Conservation (phyloP, 2,113 vertebrate genomes). For the Mus spicilegus region DNA sequence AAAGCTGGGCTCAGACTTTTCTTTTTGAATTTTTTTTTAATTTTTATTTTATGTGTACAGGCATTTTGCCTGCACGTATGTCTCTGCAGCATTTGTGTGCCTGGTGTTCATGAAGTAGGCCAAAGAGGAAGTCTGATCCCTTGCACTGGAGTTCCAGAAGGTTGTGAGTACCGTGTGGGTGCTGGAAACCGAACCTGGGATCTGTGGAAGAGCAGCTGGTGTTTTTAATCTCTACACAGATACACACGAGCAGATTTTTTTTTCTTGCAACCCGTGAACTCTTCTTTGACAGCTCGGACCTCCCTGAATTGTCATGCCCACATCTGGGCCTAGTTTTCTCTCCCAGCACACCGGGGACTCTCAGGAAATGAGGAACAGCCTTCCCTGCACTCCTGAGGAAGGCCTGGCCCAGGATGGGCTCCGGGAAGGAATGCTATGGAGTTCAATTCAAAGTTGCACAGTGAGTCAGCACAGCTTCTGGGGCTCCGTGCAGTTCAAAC, state of each 20-base stretch:
- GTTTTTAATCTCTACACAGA: not conserved
- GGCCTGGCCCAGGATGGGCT: not conserved
- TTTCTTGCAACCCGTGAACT: not conserved
- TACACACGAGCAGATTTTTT: not conserved
- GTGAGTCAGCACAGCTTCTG: not conserved
- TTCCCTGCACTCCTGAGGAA: not conserved
- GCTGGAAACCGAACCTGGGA: not conserved
- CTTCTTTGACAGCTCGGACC: not conserved
- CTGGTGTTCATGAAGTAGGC: not conserved
- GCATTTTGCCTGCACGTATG: not conserved
- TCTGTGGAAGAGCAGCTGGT: not conserved
- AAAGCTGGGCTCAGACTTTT: not conserved
- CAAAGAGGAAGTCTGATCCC: not conserved
- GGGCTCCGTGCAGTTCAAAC: not conserved
- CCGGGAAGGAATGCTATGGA: not conserved
- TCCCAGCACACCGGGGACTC: not conserved
- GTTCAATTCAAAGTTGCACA: fast-evolving
- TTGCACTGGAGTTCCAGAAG: not conserved
- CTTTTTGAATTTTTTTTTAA: no score
- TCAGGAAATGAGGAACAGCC: not conserved
- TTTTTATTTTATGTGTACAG: not conserved
- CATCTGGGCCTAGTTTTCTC: not conserved
- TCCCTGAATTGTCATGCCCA: not conserved
- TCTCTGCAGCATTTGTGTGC: not conserved
- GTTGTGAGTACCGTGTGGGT: not conserved